Evolutionary conservation across 2,888 invertebrate genomes (phyloP).

Genomic region (Temnothorax rugatulus): DNA sequence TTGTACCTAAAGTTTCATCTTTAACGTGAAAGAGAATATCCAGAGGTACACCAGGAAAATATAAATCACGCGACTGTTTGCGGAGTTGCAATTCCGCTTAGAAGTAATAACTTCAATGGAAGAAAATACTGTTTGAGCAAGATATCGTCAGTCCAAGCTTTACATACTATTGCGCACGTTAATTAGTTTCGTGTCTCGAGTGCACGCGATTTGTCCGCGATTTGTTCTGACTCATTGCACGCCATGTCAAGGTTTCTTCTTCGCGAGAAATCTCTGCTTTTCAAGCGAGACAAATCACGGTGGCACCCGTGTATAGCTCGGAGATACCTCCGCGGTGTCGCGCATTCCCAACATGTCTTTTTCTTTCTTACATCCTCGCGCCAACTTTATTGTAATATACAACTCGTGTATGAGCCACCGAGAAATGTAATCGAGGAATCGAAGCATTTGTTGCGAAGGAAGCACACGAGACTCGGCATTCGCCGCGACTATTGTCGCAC

Average conservation of each 20-base stretch:
- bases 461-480: neutral
- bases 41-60: neutral
- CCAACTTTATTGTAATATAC: neutral
- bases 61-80: conserved; percentile 25
- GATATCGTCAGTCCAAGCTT: conserved; percentile 18
- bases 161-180: conserved; percentile 25
- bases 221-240: conserved; percentile 37
- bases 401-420: neutral
- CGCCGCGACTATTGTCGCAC: neutral
- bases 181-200: conserved; percentile 46
- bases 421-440: neutral
- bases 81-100: conserved; percentile 8
- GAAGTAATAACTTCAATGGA: conserved; percentile 42
- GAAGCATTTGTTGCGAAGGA: neutral
- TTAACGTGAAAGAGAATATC: neutral
- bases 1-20: neutral
- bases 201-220: conserved; percentile 43
- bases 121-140: conserved; percentile 29
- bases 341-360: neutral
- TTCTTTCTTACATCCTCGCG: neutral
- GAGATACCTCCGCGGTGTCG: too few species aligned
- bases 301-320: neutral
- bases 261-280: conserved; percentile 1
- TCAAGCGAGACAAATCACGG: neutral
- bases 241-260: conserved; percentile 47